These are phyloP conservation scores for Ifrita kowaldi DNA, from an alignment of 2,113 vertebrate species.

Conservation along the genomic window DNA sequence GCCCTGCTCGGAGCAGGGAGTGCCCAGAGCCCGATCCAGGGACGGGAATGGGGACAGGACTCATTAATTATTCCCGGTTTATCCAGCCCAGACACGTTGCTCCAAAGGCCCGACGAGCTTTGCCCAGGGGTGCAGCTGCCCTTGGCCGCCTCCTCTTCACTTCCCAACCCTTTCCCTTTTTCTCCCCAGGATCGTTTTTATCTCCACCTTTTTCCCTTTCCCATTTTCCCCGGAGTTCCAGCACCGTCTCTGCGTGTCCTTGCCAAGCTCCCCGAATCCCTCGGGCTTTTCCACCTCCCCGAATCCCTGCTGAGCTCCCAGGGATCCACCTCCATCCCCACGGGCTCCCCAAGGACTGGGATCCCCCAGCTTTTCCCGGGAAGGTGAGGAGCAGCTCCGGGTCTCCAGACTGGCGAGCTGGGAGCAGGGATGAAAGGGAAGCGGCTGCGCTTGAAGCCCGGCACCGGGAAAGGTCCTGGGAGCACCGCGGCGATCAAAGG, in stretches of 20 bases:
- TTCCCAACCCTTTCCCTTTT: neutral
- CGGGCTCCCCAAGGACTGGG: neutral
- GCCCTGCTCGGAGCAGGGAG: neutral
- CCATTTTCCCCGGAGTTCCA: neutral
- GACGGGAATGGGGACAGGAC: neutral
- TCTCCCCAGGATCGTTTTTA: neutral
- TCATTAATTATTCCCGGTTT: neutral
- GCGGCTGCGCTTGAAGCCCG: neutral
- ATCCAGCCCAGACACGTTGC: neutral
- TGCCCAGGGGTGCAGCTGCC: neutral
- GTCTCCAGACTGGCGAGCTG: neutral
- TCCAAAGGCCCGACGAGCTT: neutral
- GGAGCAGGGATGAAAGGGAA: neutral
- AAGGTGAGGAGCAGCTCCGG: neutral
- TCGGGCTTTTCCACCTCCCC: neutral
- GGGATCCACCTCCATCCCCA: rapidly evolving
- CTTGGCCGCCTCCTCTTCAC: neutral
- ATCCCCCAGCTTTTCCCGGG: neutral
- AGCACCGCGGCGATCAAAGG: constrained; percentile 26
- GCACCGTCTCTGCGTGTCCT: rapidly evolving
- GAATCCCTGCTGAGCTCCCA: rapidly evolving
- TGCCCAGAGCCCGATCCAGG: rapidly evolving
- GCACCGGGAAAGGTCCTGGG: neutral
- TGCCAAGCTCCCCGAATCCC: rapidly evolving
- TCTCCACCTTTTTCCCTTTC: neutral